Base-by-base conservation (phyloP, 1,140 invertebrate species). In the Telenomus remus region DNA sequence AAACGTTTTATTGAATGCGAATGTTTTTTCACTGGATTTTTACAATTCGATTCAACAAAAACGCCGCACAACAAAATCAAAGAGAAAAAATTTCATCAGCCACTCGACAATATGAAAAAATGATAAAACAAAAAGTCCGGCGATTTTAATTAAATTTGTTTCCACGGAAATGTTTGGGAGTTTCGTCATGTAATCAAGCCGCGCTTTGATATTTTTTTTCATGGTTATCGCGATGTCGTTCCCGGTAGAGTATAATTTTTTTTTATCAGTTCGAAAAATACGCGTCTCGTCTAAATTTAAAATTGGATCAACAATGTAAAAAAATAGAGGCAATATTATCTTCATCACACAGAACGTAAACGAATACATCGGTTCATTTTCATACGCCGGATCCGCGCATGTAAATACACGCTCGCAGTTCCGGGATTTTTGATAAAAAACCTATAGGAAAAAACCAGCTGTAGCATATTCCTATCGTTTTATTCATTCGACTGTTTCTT, bases 61-160 rank as follows among this genome's bases (percentile, higher is more conserved):
- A 27, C 6, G 19, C 6, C 6, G 19, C 6, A 6, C n/a, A n/a
- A n/a, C n/a, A n/a, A n/a, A n/a, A n/a, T n/a, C n/a, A n/a, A 6
- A 27, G 19, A 27, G 19, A 27, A 6, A 27, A 1, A 6, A 3
- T 27, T 27, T 27, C 19, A 27, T 27, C 19, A n/a, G 19, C 19
- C 19, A 27, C n/a, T n/a, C n/a, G 19, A 27, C 19, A 27, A 27
- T 27, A 27, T 27, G 19, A 6, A 27, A 27, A 27, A 1, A n/a
- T 35, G 34, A 39, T 9, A 13, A 44, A 44, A 44, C n/a, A 54
- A 53, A n/a, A n/a, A n/a, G n/a, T n/a, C n/a, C n/a, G 12, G 27
- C n/a, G 3, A 47, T 71, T 71, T 63, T 63, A 71, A 71, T 63
- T 57, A 63, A 63, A 63, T 63, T 56, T 50, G 44, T 46, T 16